Evolutionary conservation across 2,888 invertebrate genomes (phyloP), one percentile per base, ranked within the genome.

Genomic region (Clusia tigrina): DNA sequence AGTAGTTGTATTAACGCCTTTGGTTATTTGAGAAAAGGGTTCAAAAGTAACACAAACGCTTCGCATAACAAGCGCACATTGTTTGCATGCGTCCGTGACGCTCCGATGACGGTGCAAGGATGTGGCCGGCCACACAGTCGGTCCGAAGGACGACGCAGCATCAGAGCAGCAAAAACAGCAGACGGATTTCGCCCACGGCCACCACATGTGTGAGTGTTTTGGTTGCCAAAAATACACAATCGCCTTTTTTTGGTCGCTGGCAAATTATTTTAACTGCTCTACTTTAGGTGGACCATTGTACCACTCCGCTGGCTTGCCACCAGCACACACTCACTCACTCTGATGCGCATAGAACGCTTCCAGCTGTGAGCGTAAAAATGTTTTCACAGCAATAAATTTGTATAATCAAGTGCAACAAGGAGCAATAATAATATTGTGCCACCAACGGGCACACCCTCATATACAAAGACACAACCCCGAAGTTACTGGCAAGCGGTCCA

Each of bases 1-100:
- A 62, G 54, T 23, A 51, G 48, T 46, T 46, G 25, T 54, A 54
- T 57, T 54, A 58, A 62, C 62, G 62, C 62, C 58, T 62, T 32
- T 25, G 58, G 58, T 58, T 58, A 25, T 62, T 54, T 62, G 58
- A 54, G 51, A 23, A 58, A 58, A 12, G 54, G 37, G 18, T 32
- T 12, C n/a, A 9, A 37, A 32, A 55, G 37, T 22, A 55, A 37
- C 55, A 55, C 20, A 48, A 48, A 48, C 48, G 48, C 48, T 48
- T 48, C 20, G 48, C 48, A 48, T 48, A 48, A 48, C 48, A 48
- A 20, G 48, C 15, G 48, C 20, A 6, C 48, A 20, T 48, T 48
- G 22, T 48, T 48, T 48, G 48, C 48, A 48, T 48, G 18, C 15
- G 48, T 48, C 20, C 22, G 48, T 48, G 48, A 20, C 22, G 20